Base-by-base conservation (phyloP, 2,888 invertebrate species). In the Meteorus cinctellus region DNA sequence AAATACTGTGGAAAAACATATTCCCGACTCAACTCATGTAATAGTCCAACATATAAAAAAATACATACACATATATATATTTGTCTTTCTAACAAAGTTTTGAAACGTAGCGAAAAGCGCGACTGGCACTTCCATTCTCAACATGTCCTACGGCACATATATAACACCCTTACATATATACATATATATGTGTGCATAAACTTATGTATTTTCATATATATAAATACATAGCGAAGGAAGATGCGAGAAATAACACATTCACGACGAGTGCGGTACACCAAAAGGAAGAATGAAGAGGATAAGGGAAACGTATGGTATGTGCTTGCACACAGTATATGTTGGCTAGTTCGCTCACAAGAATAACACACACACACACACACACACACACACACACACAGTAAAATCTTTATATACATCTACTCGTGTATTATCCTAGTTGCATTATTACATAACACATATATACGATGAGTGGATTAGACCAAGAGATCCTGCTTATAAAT, bases 381-480 rank as follows among this genome's bases (percentile, higher is more conserved):
- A n/a, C 19, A n/a, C 8, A 48, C n/a, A 48, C n/a, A n/a, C n/a
- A 48, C n/a, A 14, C 34, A 34, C 0, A 34, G 34, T 34, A 34
- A 34, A 45, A 45, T 5, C n/a, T 48, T n/a, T 8, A 55, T 55
- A 59, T 27, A 68, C 4, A 48, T 24, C 48, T 29, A 29, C 48
- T 51, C 16, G 29, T 67, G 45, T 45, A 67, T 45, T 31, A 29
- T 67, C 69, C 77, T 48, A 77, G 66, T 79, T 78, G 70, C 70
- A 80, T 80, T 78, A 78, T 78, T 78, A 55, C 76, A 74, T 76
- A 80, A 77, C 75, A 74, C 24, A n/a, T 31, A 55, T 55, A 62
- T 74, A 77, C 74, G 77, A 72, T 77, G 78, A 80, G 74, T 78
- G 75, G 77, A 80, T 80, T 78, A 80, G 74, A 70, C 72, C 48